Evolutionary conservation across 2,888 invertebrate species (phyloP), one percentile per base, ranked within the genome.

Genomic region (Acholoe squamosa): DNA sequence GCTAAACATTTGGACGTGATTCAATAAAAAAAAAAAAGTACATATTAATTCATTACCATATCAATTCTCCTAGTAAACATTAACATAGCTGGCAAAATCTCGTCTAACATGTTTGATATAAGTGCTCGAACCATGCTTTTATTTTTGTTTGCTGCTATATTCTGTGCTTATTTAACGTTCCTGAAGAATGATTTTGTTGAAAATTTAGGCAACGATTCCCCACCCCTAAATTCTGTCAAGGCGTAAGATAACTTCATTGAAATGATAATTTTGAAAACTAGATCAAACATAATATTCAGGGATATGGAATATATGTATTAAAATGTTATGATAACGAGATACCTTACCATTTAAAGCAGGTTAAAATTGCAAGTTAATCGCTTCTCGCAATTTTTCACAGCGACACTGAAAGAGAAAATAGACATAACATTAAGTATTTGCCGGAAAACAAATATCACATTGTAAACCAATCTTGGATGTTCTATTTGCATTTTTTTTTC

Each of bases 311-410:
- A 10, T 10, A 43, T 43, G 43, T 7, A 43, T 43, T n/a, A 10
- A 43, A 43, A 25, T 25, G 16, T 33, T 34, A 61, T 28, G 67
- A 89, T 33, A 67, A 67, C 5, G 7, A 16, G 19, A 67, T 89
- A 89, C 89, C n/a, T 89, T 89, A 89, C 89, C 89, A 89, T 89
- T 89, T 54, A 89, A 89, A 61, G 80, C 80, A 67, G 89, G 86
- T 33, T 56, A 67, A 56, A 89, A 89, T 56, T 86, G 89, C 56
- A 89, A 67, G 43, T 67, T 89, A 61, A 89, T 89, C 89, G 89
- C 89, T 89, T 89, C 89, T 89, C 89, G 61, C 61, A 61, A 67
- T 67, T 89, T 89, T 34, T 34, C 14, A 34, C 34, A 22, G 19
- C 5, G 80, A 43, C 80, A 33, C 80, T 80, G 80, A 80, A 80